Base-by-base conservation (phyloP, 2,797 vertebrate species). In the Telmatherina bonti region DNA sequence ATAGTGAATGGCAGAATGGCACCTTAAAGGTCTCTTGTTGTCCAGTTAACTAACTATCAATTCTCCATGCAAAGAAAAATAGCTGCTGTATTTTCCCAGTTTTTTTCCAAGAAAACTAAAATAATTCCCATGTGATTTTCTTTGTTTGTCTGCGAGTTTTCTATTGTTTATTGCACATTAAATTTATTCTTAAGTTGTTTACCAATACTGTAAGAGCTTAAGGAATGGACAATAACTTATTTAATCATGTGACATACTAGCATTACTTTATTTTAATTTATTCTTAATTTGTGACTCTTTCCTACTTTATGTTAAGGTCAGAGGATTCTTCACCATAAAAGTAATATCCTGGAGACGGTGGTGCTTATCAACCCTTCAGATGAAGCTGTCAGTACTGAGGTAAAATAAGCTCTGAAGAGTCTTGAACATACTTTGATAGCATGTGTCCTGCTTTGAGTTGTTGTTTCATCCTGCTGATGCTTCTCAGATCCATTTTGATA, bases 241-340 rank as follows among this genome's bases (percentile, higher is more conserved):
- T 18, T 49, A 15, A 33, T 10, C 1, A 11, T 30, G 12, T 29
- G 29, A 55, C 6, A 31, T 18, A 3, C 1, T 63, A n/a, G 43
- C 20, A 22, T 47, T n/a, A 22, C 47, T 16, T 13, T n/a, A n/a
- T 63, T 47, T 6, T 33, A 33, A n/a, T 22, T 29, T 24, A 22
- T 57, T 45, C 5, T 18, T 45, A 45, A 45, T 45, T 9, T 47
- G 20, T 45, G 9, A n/a, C 43, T n/a, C 20, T 47, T 47, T 43
- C 70, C 16, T 69, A 0, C 63, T 61, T 78, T 81, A 24, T 82
- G 67, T 85, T 70, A 79, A 99, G 98, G 98, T 67, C 98, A 99
- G 93, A 97, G 98, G 85, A 99, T 99, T 90, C 96, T 99, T 88
- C 98, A 99, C 85, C 97, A 99, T 83, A 96, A 97, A 93, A 99